phyloP scores from a whole-genome alignment of 2,113 vertebrate species.

The Seriola quinqueradiata region DNA sequence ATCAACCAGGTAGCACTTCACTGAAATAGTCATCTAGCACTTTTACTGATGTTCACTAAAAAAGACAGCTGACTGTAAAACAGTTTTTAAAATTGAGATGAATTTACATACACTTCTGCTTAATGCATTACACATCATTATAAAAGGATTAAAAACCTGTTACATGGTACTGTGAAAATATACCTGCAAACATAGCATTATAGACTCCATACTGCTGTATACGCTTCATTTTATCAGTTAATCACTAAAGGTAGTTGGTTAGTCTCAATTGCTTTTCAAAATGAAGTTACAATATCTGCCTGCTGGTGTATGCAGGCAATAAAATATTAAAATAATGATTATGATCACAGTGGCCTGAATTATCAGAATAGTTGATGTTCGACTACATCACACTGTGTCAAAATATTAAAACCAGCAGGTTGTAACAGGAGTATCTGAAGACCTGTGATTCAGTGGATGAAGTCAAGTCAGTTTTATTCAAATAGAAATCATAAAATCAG shows the following conservation, averaged over 20 bases:
- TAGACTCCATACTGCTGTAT: not conserved
- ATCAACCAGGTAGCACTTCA: not conserved
- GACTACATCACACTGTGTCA: not conserved
- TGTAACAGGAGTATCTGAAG: not conserved
- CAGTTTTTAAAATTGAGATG: not conserved
- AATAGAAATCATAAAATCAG: too few species aligned
- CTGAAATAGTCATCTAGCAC: not conserved
- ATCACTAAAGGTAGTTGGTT: not conserved
- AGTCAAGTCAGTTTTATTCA: too few species aligned
- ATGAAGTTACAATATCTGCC: not conserved
- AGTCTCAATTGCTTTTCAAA: not conserved
- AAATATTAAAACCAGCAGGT: not conserved
- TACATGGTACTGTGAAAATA: not conserved
- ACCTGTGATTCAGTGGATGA: not conserved
- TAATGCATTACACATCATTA: not conserved
- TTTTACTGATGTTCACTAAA: not conserved
- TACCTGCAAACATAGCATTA: not conserved
- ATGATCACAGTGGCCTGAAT: not conserved
- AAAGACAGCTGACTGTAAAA: not conserved
- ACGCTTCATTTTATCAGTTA: not conserved
- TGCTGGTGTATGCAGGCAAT: not conserved
- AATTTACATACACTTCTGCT: not conserved
- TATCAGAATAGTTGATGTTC: not conserved
- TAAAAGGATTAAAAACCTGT: not conserved
- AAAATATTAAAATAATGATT: not conserved